A percentile compares a stretch with the other conserved stretches of the same genome.
phyloP scores from a whole-genome alignment of 2,113 vertebrate species.

The Chelonoidis abingdonii region DNA sequence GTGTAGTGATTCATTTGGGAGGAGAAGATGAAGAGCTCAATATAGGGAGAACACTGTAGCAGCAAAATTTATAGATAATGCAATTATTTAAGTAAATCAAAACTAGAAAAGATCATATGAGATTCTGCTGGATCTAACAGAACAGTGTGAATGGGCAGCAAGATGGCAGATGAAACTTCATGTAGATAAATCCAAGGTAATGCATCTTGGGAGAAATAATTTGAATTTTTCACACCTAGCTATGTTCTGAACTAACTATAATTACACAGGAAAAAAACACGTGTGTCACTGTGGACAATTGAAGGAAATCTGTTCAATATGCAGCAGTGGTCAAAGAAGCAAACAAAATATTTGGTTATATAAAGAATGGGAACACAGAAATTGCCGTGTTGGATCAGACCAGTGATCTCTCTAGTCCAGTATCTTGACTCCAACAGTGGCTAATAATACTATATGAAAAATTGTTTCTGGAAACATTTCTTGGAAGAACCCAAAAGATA shows the following conservation, averaged over 20 bases:
- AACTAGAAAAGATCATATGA: neutral
- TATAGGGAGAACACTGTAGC: neutral
- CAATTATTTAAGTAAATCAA: neutral
- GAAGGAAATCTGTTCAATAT: neutral
- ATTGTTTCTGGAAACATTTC: neutral
- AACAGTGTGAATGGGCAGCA: neutral
- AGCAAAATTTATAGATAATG: neutral
- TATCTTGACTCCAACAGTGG: neutral
- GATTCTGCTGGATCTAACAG: neutral
- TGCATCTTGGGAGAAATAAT: neutral
- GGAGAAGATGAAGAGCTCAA: neutral
- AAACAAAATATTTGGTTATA: neutral
- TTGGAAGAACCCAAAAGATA: neutral
- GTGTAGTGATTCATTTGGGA: neutral
- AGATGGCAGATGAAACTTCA: neutral
- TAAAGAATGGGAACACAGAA: neutral
- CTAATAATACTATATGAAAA: neutral
- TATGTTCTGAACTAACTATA: neutral
- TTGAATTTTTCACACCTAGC: neutral
- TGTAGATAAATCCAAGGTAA: neutral
- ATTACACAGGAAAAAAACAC: neutral
- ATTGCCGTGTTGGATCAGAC: neutral
- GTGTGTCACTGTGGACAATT: neutral
- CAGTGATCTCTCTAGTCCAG: neutral
- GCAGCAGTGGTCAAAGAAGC: neutral